Evolutionary conservation across 2,113 vertebrate species (phyloP).

Genomic region (Balaeniceps rex): DNA sequence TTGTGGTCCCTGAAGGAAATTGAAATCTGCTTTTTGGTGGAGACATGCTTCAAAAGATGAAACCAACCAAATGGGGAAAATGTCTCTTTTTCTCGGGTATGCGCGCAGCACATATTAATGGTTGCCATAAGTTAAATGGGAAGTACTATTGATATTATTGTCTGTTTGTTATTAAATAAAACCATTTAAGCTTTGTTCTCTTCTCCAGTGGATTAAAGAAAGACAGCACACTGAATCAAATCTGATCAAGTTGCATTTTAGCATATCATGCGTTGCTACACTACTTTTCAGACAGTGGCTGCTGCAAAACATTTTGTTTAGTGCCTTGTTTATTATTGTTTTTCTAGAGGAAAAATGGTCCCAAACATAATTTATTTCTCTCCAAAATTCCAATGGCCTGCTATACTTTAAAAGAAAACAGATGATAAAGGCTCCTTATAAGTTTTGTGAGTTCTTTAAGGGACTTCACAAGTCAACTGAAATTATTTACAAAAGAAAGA

Average conservation of each 20-base stretch:
- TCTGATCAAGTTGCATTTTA: slow-evolving; percentile 1
- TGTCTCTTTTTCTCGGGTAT: slow-evolving; percentile 32
- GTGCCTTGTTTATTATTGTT: slow-evolving; percentile 21
- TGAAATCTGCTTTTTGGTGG: slow-evolving; percentile 64
- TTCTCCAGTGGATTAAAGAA: slow-evolving; percentile 40
- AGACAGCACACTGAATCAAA: slow-evolving; percentile 12
- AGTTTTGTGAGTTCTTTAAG: background rate
- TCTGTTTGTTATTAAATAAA: slow-evolving; percentile 49
- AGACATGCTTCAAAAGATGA: slow-evolving; percentile 56
- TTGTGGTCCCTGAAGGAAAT: slow-evolving; percentile 63
- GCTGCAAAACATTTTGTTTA: slow-evolving; percentile 27
- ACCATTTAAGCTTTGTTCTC: slow-evolving; percentile 27
- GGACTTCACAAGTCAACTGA: background rate
- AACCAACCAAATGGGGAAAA: slow-evolving; percentile 53
- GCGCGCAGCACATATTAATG: background rate
- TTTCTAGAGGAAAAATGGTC: background rate
- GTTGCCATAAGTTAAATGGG: slow-evolving; percentile 42
- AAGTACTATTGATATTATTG: slow-evolving; percentile 28
- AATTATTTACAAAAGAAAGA: background rate
- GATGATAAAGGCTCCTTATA: background rate
- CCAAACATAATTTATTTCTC: background rate
- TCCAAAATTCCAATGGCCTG: background rate
- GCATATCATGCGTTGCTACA: background rate
- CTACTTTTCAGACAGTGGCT: background rate
- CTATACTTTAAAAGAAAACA: slow-evolving; percentile 32